A percentile compares a stretch with the other conserved stretches of the same genome.
phyloP scores from a whole-genome alignment of 1,140 invertebrate species.

The Aphelenchoides avenae region DNA sequence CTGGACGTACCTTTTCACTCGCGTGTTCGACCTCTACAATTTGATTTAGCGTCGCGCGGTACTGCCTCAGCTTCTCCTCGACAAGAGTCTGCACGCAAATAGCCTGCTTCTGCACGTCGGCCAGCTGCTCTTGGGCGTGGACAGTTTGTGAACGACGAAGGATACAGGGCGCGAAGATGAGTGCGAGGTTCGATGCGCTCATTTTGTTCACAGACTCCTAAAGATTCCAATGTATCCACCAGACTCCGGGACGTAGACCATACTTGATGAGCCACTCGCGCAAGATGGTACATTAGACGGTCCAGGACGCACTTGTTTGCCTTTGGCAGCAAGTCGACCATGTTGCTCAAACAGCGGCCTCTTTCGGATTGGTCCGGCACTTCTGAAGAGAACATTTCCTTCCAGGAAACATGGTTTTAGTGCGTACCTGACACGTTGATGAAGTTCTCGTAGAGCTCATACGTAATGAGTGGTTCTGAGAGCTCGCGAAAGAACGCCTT shows the following conservation, averaged over 20 bases:
- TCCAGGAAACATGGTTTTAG: constrained; percentile 37
- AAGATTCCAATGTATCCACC: constrained; percentile 52
- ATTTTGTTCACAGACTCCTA: constrained; percentile 85
- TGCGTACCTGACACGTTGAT: constrained; percentile 70
- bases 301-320: constrained; percentile 85
- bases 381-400: constrained; percentile 61
- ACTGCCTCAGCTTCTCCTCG: constrained; percentile 71
- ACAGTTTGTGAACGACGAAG: constrained; percentile 77
- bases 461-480: constrained; percentile 84
- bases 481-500: constrained; percentile 86
- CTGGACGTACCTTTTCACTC: constrained; percentile 51
- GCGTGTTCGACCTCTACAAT: constrained; percentile 76
- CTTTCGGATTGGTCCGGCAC: constrained; percentile 76
- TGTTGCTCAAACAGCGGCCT: constrained; percentile 75
- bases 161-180: constrained; percentile 90
- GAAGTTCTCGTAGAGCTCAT: constrained; percentile 88
- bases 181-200: constrained; percentile 81
- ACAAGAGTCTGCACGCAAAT: constrained; percentile 80
- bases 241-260: neutral
- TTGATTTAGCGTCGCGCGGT: constrained; percentile 75
- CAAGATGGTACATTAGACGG: constrained; percentile 84
- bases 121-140: constrained; percentile 81
- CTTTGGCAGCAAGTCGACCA: constrained; percentile 81
- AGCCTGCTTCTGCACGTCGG: constrained; percentile 35
- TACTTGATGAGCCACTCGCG: constrained; percentile 65